These are phyloP conservation scores for Rhinella marina DNA, from an alignment of 2,797 vertebrate genomes.

Conservation along the genomic window DNA sequence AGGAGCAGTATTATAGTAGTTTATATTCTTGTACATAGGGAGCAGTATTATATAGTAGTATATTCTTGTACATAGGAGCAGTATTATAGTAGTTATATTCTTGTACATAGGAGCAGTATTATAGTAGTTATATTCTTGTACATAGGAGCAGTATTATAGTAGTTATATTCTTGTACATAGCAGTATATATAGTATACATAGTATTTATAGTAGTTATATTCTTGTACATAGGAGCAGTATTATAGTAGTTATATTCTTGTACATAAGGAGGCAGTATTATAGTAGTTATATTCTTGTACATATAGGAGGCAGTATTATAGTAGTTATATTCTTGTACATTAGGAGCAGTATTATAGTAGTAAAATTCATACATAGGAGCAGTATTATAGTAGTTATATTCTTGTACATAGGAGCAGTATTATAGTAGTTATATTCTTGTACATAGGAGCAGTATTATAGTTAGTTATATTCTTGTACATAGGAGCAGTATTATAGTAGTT, in stretches of 20 bases:
- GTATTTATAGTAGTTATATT: slow-evolving; percentile 14
- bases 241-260: slow-evolving; percentile 10
- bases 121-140: slow-evolving; percentile 4
- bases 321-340: slow-evolving; percentile 11
- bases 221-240: not conserved
- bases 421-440: slow-evolving; percentile 11
- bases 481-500: not conserved
- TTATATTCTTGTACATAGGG: not conserved
- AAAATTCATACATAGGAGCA: not conserved
- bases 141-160: slow-evolving; percentile 1
- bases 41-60: not conserved
- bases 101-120: not conserved
- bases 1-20: not conserved
- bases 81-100: not conserved
- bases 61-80: not conserved
- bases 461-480: slow-evolving; percentile 3
- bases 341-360: not conserved
- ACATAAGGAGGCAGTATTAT: not conserved
- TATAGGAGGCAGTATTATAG: slow-evolving; percentile 9
- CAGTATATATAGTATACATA: no score
- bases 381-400: slow-evolving; percentile 1
- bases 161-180: slow-evolving; percentile 2
- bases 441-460: slow-evolving; percentile 5
- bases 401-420: not conserved
- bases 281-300: slow-evolving; percentile 3